Evolutionary conservation across 2,113 vertebrate species (phyloP).

Genomic region (Psilopogon haemacephalus): DNA sequence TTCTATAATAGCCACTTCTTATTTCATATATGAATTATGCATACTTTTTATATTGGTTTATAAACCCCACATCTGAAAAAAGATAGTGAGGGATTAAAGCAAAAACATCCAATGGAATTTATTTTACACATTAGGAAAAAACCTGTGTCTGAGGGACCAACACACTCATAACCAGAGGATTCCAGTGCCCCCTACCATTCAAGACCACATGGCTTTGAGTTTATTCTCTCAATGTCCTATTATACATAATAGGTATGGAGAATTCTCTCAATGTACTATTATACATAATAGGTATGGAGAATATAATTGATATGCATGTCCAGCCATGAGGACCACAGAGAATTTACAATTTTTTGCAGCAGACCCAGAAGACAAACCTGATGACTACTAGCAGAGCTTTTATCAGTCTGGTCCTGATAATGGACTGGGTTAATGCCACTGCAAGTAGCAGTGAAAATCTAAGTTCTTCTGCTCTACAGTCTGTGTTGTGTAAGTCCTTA

Average conservation of each 20-base stretch:
- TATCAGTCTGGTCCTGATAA: conserved; percentile 43
- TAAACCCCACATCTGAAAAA: background rate
- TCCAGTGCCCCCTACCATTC: background rate
- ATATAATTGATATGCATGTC: background rate
- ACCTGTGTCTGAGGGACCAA: background rate
- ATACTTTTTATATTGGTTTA: background rate
- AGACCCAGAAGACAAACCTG: background rate
- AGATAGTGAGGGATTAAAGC: background rate
- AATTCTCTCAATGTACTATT: background rate
- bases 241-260: background rate
- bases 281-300: background rate
- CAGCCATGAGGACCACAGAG: background rate
- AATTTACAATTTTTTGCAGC: background rate
- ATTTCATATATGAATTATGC: background rate
- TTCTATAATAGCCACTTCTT: background rate
- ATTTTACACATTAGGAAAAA: background rate
- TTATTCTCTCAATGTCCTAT: background rate
- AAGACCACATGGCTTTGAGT: background rate
- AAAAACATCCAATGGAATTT: background rate
- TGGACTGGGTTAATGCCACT: conserved; percentile 10
- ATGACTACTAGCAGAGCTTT: background rate
- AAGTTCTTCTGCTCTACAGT: conserved; percentile 62
- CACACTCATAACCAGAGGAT: background rate
- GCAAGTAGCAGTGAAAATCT: conserved; percentile 15
- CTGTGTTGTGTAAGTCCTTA: conserved; percentile 51